Percentiles rank a stretch among this genome's conserved stretches.
Conservation (phyloP, 30 jellyfish, hydroid and myxozoan species). For the Aurelia sp. region DNA sequence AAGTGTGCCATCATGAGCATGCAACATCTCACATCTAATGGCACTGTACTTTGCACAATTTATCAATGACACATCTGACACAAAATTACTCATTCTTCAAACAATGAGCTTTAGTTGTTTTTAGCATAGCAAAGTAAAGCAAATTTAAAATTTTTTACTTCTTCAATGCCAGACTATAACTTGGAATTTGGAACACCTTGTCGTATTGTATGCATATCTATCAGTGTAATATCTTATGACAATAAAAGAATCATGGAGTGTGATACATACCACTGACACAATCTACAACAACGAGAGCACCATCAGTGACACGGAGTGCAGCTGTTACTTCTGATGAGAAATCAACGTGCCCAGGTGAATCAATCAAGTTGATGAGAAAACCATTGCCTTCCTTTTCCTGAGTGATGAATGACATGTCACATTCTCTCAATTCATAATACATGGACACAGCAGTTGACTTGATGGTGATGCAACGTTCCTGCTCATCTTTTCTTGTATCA, state of each 20-base stretch:
- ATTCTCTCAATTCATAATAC: conserved; percentile 94
- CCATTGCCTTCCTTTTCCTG: conserved; percentile 95
- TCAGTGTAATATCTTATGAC: neutral
- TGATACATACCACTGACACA: conserved; percentile 97
- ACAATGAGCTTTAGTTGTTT: neutral
- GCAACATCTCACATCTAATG: too few species aligned
- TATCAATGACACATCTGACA: neutral
- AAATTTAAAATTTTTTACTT: neutral
- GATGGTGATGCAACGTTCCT: conserved; percentile 99
- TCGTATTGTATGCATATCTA: too few species aligned
- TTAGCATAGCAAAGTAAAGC: neutral
- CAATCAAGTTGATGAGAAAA: conserved; percentile 97
- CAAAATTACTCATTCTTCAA: neutral
- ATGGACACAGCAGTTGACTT: conserved; percentile 99
- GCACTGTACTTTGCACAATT: too few species aligned
- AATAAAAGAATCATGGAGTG: neutral
- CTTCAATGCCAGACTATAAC: neutral
- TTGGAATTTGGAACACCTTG: neutral
- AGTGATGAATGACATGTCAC: conserved; percentile 80
- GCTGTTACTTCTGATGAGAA: conserved; percentile 99
- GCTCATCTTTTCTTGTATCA: conserved; percentile 99
- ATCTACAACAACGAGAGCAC: conserved; percentile 99
- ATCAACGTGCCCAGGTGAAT: conserved; percentile 99
- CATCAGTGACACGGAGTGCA: conserved; percentile 99
- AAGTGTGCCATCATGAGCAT: too few species aligned